Percentiles rank a stretch among this genome's conserved stretches.
phyloP scores from a whole-genome alignment of 2,797 vertebrate species.

The Synaphobranchus kaupii region DNA sequence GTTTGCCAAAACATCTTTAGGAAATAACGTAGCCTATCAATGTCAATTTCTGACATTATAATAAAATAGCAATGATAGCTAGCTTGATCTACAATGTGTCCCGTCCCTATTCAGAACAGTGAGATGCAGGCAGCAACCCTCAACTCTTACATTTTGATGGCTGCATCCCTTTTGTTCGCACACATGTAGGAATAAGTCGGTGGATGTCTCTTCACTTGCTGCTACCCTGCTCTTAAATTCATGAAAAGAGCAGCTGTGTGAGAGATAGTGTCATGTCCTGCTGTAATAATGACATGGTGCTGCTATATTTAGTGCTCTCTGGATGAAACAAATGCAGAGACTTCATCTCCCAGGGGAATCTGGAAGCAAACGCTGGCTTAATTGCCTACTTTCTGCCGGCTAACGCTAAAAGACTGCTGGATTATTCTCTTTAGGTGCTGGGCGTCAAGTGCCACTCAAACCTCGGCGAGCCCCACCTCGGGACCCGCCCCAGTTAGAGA shows the following conservation, averaged over 20 bases:
- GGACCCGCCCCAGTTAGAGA: constrained; percentile 71
- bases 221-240: background rate
- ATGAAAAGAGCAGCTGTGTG: background rate
- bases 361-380: background rate
- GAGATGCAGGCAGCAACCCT: no score
- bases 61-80: no score
- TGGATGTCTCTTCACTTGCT: background rate
- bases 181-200: background rate
- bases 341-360: background rate
- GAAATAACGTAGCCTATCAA: no score
- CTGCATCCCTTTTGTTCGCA: background rate
- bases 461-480: constrained; percentile 72
- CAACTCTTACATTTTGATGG: background rate
- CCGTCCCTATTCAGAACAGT: no score
- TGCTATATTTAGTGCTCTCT: background rate
- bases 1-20: no score
- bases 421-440: constrained; percentile 74
- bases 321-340: constrained; percentile 3
- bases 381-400: background rate
- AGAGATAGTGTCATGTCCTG: background rate
- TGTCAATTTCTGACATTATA: no score
- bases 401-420: constrained; percentile 49
- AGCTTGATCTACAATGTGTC: no score
- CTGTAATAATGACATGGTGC: constrained; percentile 2
- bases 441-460: constrained; percentile 80